Percentiles rank a stretch among this genome's conserved stretches.
These are phyloP conservation scores for Bradysia coprophila DNA, from an alignment of 1,140 invertebrate species.

Conservation along the genomic window DNA sequence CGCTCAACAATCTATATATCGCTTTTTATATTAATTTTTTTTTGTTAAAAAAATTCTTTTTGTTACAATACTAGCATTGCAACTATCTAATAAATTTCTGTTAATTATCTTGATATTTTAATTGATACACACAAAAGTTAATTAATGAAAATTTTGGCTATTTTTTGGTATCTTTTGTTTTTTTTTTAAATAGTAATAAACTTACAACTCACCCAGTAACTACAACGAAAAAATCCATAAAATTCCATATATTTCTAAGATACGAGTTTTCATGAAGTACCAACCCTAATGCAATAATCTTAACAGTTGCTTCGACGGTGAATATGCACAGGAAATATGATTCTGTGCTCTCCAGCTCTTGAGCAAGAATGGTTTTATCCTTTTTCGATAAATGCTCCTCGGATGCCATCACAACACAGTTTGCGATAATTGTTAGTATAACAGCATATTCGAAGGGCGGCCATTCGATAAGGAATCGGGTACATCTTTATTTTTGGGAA, in stretches of 20 bases:
- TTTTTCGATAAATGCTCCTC: constrained; percentile 96
- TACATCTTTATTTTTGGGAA: constrained; percentile 26
- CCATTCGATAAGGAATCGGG: constrained; percentile 98
- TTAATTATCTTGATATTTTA: neutral
- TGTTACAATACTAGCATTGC: constrained; percentile 36
- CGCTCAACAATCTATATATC: no score
- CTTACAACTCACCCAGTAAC: constrained; percentile 86
- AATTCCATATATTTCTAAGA: constrained; percentile 99
- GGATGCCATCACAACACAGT: constrained; percentile 98
- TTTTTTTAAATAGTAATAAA: neutral
- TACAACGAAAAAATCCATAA: constrained; percentile 99
- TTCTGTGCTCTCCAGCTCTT: constrained; percentile 97
- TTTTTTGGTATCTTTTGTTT: neutral
- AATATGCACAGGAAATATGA: constrained; percentile 99
- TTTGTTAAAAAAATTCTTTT: constrained; percentile 37
- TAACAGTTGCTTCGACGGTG: constrained; percentile 98
- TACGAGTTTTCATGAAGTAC: constrained; percentile 98
- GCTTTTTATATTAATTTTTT: no score
- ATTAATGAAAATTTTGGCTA: neutral
- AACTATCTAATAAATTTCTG: neutral
- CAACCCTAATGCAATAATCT: constrained; percentile 99
- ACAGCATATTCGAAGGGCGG: constrained; percentile 99
- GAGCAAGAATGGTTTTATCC: constrained; percentile 96
- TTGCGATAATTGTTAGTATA: constrained; percentile 99
- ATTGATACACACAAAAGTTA: neutral